phyloP scores from a whole-genome alignment of 2,797 vertebrate species.

The Borostomias antarcticus region DNA sequence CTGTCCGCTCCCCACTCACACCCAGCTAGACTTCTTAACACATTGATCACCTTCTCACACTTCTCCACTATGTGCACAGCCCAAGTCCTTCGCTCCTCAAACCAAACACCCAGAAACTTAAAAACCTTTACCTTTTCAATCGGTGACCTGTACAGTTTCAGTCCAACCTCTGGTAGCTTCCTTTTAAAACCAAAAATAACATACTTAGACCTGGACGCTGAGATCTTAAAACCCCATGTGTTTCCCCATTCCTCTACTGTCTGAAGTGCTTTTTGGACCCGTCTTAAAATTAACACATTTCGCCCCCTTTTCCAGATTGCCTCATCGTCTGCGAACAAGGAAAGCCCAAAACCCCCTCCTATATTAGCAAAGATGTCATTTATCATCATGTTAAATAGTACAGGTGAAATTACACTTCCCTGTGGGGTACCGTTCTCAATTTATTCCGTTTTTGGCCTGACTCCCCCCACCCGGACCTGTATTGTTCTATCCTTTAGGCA shows the following conservation, averaged over 20 bases:
- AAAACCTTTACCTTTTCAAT: neutral
- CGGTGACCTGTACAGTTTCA: neutral
- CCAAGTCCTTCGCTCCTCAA: conserved; percentile 8
- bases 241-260: too few species aligned
- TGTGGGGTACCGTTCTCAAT: neutral
- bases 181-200: conserved; percentile 1
- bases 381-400: conserved; percentile 2
- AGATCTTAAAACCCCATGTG: too few species aligned
- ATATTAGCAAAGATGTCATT: conserved; percentile 2
- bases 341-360: neutral
- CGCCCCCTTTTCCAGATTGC: conserved; percentile 3
- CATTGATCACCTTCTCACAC: neutral
- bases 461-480: neutral
- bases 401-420: neutral
- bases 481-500: neutral
- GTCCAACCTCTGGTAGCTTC: neutral
- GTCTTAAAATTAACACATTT: neutral
- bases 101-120: conserved; percentile 9
- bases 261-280: too few species aligned
- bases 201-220: neutral
- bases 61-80: neutral
- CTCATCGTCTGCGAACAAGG: conserved; percentile 5
- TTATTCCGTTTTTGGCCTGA: neutral
- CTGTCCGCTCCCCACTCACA: conserved; percentile 7
- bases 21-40: neutral